Base-by-base conservation (phyloP, 1,140 invertebrate genomes). In the Cylas formicarius region DNA sequence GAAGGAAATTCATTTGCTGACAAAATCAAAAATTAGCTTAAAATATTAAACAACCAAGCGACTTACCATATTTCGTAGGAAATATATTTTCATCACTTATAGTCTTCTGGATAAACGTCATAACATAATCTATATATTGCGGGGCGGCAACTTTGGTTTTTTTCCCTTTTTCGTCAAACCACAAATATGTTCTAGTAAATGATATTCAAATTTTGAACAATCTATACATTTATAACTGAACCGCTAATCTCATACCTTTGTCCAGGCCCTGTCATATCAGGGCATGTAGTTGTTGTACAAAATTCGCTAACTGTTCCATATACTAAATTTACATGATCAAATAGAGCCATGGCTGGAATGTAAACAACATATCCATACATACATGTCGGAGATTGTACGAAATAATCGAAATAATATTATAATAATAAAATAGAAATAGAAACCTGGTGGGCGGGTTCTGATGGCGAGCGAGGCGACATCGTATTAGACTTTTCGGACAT, bases 141-240 rank as follows among this genome's bases (percentile, higher is more conserved):
- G 93, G 91, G 48, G 93, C 93, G 50, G 93, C 86, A 57, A 96
- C 86, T 70, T 91, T 88, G 33, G 84, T 89, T 72, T 97, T 97
- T 74, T 97, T 97, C 32, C 94, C 93, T 72, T 94, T 95, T 68
- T 97, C 93, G 72, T 98, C 94, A 73, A 92, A 89, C 94, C 93
- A 98, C 61, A 91, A 78, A 78, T 96, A 98, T 63, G 87, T 86
- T 74, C 92, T 93, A 60, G 69, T 70, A 10, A 39, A 36, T 29
- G 27, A 29, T 9, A 9, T 24, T 13, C 17, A 33, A 6, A 32
- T 7, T 38, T 6, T 6, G 4, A 38, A 7, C 9, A 9, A 38
- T 33, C 23, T 5, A 16, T 38, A 16, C 16, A 4, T 38, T 8
- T 38, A 39, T 33, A 42, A 40, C 14, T 44, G 37, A 48, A 32